Evolutionary conservation across 1,140 invertebrate genomes (phyloP).

Genomic region (Neodiprion lecontei): DNA sequence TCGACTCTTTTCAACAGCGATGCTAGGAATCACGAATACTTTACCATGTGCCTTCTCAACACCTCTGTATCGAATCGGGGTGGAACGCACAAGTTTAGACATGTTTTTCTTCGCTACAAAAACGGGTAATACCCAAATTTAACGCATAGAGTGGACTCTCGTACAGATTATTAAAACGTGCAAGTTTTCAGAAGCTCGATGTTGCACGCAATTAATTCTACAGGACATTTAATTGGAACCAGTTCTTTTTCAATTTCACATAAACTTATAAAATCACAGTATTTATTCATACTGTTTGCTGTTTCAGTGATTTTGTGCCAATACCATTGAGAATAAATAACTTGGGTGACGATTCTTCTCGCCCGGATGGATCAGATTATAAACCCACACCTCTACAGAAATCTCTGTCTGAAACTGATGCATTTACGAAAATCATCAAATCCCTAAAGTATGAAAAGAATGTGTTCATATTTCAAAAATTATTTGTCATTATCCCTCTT

Average conservation of each 20-base stretch:
- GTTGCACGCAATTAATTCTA: no score
- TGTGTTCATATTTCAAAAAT: constrained; percentile 12
- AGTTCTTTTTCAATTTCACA: no score
- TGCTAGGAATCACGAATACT: constrained; percentile 41
- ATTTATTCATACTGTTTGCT: no score
- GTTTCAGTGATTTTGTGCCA: constrained; percentile 45
- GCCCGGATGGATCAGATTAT: constrained; percentile 50
- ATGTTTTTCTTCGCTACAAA: constrained; percentile 53
- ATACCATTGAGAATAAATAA: constrained; percentile 56
- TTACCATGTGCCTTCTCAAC: constrained; percentile 65
- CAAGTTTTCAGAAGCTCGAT: no score
- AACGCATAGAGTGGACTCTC: no score
- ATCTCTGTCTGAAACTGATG: constrained; percentile 34
- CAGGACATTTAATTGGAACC: no score
- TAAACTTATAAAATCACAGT: no score
- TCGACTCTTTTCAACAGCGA: constrained; percentile 41
- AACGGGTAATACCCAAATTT: constrained; percentile 40
- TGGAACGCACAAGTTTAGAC: constrained; percentile 66
- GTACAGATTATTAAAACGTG: no score
- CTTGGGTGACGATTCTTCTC: constrained; percentile 51
- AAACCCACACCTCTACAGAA: constrained; percentile 45
- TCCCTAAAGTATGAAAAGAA: constrained; percentile 39
- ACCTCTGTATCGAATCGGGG: constrained; percentile 53
- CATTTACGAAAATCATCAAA: constrained; percentile 40
- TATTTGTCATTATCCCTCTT: constrained; percentile 1